A percentile compares a stretch with the other conserved stretches of the same genome.
Conservation (phyloP, 2,888 invertebrate genomes). For the Megamerina dolium region DNA sequence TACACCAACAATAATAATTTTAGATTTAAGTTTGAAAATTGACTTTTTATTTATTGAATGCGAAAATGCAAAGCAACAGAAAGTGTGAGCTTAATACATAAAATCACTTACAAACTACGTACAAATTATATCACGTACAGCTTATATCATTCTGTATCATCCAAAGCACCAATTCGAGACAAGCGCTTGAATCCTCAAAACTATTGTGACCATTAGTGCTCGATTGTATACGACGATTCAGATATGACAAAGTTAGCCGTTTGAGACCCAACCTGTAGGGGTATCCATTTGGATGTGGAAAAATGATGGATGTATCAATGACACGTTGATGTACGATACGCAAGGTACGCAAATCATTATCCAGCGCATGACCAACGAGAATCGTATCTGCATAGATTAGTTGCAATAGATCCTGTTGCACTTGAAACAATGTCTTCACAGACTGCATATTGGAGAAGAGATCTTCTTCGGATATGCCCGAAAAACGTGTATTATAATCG, state of each 20-base stretch:
- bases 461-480: conserved; percentile 74
- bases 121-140: no score
- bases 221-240: conserved; percentile 78
- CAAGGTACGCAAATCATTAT: conserved; percentile 85
- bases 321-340: conserved; percentile 76
- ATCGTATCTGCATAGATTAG: conserved; percentile 79
- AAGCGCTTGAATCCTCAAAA: conserved; percentile 85
- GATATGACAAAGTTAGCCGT: conserved; percentile 63
- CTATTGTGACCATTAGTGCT: conserved; percentile 76
- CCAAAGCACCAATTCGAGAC: conserved; percentile 82
- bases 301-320: conserved; percentile 85
- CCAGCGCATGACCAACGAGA: conserved; percentile 90
- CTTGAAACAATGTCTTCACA: conserved; percentile 65
- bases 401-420: conserved; percentile 78
- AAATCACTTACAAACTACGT: no score
- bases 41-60: no score
- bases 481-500: conserved; percentile 93
- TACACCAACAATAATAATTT: no score
- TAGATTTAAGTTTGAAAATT: no score
- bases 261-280: conserved; percentile 80
- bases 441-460: conserved; percentile 54
- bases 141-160: conserved; percentile 54
- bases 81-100: no score
- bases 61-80: no score
- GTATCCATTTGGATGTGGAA: conserved; percentile 78